Evolutionary conservation across 1,140 invertebrate species (phyloP).

Genomic region (Camponotus pennsylvanicus): DNA sequence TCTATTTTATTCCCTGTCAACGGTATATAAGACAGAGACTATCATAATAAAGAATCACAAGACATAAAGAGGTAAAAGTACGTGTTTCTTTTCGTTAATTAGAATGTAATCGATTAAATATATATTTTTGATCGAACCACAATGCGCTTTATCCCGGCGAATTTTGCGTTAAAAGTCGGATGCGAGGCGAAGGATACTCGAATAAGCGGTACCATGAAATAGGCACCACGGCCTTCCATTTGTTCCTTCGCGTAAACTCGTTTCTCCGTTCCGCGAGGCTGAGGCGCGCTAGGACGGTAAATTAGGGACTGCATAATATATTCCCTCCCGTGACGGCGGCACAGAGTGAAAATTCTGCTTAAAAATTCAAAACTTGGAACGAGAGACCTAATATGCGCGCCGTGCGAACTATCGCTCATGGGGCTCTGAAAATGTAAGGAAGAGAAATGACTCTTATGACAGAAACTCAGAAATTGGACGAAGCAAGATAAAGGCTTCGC

Average conservation of each 20-base stretch:
- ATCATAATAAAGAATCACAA: not conserved
- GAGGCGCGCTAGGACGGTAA: slow-evolving; percentile 54
- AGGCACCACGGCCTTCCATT: slow-evolving; percentile 39
- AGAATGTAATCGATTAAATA: not conserved
- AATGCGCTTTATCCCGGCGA: not conserved
- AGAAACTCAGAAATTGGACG: slow-evolving; percentile 71
- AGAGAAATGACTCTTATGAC: slow-evolving; percentile 45
- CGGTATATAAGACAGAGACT: not conserved
- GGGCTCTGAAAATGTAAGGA: slow-evolving; percentile 51
- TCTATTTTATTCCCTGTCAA: not conserved
- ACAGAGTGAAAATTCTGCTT: slow-evolving; percentile 65
- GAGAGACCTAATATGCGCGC: slow-evolving; percentile 63
- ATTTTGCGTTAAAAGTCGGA: not conserved
- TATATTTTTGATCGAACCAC: not conserved
- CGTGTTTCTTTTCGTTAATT: not conserved
- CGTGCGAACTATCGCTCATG: slow-evolving; percentile 57
- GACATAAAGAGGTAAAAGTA: not conserved
- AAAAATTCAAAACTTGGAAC: slow-evolving; percentile 66
- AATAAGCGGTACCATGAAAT: slow-evolving; percentile 13
- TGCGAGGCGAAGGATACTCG: not conserved
- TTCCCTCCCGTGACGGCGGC: slow-evolving; percentile 51
- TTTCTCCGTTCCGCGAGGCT: slow-evolving; percentile 29
- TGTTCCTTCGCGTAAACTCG: slow-evolving; percentile 55
- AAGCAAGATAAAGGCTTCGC: slow-evolving; percentile 51
- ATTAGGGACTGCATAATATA: slow-evolving; percentile 65